Base-by-base conservation (phyloP, 2,113 vertebrate genomes). In the Benitochromis conjunctus region DNA sequence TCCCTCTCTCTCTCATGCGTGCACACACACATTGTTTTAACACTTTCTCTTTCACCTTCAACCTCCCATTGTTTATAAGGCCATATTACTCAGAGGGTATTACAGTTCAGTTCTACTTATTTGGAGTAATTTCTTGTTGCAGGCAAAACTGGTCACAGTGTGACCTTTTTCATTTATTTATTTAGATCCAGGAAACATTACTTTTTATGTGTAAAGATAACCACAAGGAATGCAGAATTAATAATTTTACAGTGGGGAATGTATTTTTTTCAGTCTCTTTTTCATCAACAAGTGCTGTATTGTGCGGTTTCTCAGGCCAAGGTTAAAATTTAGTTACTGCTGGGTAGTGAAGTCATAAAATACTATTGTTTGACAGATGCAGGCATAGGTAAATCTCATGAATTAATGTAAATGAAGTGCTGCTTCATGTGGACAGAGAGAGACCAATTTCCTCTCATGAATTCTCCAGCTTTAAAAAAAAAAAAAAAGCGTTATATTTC, bases 21-120 rank as follows among this genome's bases (percentile, higher is more conserved):
- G n/a, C 29, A n/a, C 58, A 69, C 19, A 46, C 26, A 31, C 5
- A 1, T 3, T 48, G 60, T 43, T 83, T 4, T 14, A n/a, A 38
- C n/a, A 1, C 18, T 8, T 60, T 57, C 46, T 6, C 34, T 31
- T 81, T 85, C 84, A 92, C 78, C 57, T 34, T 62, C 21, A 87
- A 26, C 43, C 48, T 55, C 2, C 5, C 29, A 80, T 85, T 89
- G 78, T 94, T 89, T 88, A 55, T 82, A 43, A 79, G 81, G 26
- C 64, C 60, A 85, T 31, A 88, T 93, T 78, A n/a, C 26, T 57
- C 7, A 5, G 26, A 57, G 55, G 51, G 83, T 76, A 77, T 87
- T 90, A 84, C 53, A 24, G 69, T 16, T 14, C 24, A 46, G 56
- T 34, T 86, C 55, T 38, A 64, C 58, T 87, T 79, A 36, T 48